A percentile compares a stretch with the other conserved stretches of the same genome.
These are phyloP conservation scores for Taphrorychus bicolor DNA, from an alignment of 2,888 invertebrate genomes.

Conservation along the genomic window DNA sequence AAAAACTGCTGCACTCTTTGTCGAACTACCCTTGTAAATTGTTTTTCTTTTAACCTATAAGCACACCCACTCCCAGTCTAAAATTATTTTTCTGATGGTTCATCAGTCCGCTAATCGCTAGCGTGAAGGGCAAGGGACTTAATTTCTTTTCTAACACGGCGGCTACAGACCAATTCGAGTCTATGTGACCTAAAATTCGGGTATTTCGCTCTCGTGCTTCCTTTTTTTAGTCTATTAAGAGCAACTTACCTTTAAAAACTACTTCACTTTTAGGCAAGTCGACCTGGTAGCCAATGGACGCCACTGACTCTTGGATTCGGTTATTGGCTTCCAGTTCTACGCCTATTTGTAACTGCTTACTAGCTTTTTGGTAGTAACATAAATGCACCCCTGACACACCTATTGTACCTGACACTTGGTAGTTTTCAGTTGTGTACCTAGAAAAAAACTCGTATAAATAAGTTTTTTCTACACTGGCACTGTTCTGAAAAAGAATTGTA, in stretches of 20 bases:
- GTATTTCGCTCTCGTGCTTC: neutral
- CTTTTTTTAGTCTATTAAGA: neutral
- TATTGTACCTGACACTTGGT: constrained; percentile 75
- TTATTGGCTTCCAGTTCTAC: constrained; percentile 95
- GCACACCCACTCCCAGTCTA: constrained; percentile 92
- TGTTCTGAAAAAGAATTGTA: neutral
- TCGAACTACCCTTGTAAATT: neutral
- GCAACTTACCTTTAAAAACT: constrained; percentile 82
- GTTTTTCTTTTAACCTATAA: constrained; percentile 81
- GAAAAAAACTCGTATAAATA: constrained; percentile 18
- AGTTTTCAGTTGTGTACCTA: constrained; percentile 65
- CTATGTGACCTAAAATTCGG: constrained; percentile 77
- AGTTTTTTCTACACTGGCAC: neutral
- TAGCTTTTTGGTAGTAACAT: constrained; percentile 94
- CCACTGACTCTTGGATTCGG: constrained; percentile 88
- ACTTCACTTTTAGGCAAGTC: constrained; percentile 95
- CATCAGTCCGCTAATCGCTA: constrained; percentile 89
- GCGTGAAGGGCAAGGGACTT: constrained; percentile 90
- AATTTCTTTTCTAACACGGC: constrained; percentile 94
- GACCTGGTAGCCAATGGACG: constrained; percentile 92
- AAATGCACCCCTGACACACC: constrained; percentile 85
- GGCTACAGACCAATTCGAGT: constrained; percentile 92
- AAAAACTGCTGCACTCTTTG: neutral
- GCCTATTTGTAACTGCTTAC: constrained; percentile 90
- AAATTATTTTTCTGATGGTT: constrained; percentile 94